Percentiles rank a stretch among this genome's conserved stretches.
These are phyloP conservation scores for Prorops nasuta DNA, from an alignment of 1,140 invertebrate genomes.

Conservation along the genomic window DNA sequence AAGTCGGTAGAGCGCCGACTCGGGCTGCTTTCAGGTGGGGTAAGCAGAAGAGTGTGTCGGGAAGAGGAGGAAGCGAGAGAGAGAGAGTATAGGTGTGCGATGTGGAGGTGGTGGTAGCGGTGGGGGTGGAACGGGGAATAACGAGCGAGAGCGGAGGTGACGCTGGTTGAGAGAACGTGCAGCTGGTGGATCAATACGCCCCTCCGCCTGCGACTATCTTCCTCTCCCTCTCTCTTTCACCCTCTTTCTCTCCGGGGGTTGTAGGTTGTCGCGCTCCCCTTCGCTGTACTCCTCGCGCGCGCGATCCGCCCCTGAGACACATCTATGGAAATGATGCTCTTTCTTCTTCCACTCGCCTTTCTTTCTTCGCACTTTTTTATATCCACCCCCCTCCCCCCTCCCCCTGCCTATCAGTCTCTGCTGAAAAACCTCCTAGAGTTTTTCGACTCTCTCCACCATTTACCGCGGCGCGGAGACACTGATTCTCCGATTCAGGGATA, in stretches of 20 bases:
- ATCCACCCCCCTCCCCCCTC: slow-evolving; percentile 1
- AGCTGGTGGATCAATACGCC: slow-evolving; percentile 56
- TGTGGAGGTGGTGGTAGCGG: slow-evolving; percentile 4
- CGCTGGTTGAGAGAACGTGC: slow-evolving; percentile 44
- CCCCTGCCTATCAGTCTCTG: neutral
- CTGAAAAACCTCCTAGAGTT: no score
- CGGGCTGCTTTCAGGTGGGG: neutral
- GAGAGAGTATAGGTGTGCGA: slow-evolving; percentile 13
- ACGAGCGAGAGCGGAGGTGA: slow-evolving; percentile 3
- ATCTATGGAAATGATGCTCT: slow-evolving; percentile 6
- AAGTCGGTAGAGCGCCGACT: slow-evolving; percentile 13
- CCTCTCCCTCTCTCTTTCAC: no score
- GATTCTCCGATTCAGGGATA: no score
- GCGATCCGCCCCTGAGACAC: slow-evolving; percentile 9
- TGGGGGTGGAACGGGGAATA: slow-evolving; percentile 13
- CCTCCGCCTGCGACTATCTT: slow-evolving; percentile 18
- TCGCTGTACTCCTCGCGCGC: slow-evolving; percentile 8
- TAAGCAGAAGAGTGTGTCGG: neutral
- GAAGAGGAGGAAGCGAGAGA: neutral
- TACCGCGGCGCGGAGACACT: no score
- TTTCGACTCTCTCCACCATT: no score
- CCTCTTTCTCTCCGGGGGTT: slow-evolving; percentile 7
- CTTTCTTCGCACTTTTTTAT: neutral
- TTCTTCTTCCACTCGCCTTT: neutral
- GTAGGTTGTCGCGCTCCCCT: slow-evolving; percentile 19